Conservation (phyloP, 2,113 vertebrate genomes). For the Salvator merianae region DNA sequence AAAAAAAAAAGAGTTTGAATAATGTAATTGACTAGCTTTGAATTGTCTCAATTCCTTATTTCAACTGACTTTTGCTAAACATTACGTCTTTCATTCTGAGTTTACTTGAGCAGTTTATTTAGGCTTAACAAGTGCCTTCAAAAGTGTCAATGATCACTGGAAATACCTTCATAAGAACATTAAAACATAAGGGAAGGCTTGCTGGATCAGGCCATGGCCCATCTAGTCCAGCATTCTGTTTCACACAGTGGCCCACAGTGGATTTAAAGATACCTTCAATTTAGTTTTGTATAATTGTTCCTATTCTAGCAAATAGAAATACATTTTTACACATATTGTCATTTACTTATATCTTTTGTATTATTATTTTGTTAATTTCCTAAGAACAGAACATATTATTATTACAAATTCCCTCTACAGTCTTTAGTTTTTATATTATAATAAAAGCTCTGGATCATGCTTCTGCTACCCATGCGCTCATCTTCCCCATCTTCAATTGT, state of each 20-base stretch:
- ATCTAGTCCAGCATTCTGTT: no score
- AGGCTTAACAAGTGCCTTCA: conserved; percentile 20
- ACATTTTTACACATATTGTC: not conserved
- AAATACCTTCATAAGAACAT: no score
- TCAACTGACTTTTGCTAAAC: not conserved
- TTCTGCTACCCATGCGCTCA: no score
- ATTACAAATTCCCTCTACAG: no score
- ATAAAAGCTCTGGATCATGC: no score
- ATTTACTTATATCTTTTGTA: not conserved
- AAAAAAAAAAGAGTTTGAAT: not conserved
- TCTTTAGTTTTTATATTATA: no score
- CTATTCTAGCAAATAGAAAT: conserved; percentile 2
- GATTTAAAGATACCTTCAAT: no score
- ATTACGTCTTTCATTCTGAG: not conserved
- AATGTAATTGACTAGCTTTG: not conserved
- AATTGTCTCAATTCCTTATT: not conserved
- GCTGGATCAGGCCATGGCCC: no score
- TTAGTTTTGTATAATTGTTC: conserved; percentile 23
- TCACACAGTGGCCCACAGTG: no score
- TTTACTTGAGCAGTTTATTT: conserved; percentile 8
- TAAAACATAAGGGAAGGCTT: no score
- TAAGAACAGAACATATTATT: no score
- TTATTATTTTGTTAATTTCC: not conserved
- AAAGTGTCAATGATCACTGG: conserved; percentile 16
- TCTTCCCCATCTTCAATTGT: no score